These are phyloP conservation scores for Percopsis omiscomaycus DNA, from an alignment of 2,797 vertebrate genomes.

Conservation along the genomic window DNA sequence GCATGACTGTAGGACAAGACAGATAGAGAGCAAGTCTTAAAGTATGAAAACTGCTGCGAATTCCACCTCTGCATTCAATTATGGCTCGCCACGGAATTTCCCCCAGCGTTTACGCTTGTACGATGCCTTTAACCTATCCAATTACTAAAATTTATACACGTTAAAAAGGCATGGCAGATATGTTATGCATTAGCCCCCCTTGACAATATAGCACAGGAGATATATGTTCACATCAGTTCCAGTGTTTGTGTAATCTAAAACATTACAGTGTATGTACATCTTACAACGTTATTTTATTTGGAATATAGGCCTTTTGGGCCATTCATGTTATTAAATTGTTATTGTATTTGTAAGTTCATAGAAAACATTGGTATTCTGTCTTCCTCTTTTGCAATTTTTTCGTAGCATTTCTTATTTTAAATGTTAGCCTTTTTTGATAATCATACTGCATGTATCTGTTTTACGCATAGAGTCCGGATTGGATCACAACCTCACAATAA, in stretches of 20 bases:
- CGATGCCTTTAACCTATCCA: background rate
- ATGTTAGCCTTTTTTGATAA: background rate
- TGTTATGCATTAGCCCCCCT: background rate
- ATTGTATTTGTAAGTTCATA: background rate
- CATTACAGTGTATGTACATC: background rate
- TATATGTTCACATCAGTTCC: background rate
- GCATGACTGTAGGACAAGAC: background rate
- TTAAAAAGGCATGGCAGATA: background rate
- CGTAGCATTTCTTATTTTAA: background rate
- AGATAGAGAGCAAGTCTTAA: slow-evolving; percentile 2
- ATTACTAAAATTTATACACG: background rate
- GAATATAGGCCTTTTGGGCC: background rate
- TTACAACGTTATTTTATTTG: slow-evolving; percentile 1
- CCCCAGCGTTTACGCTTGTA: slow-evolving; percentile 3
- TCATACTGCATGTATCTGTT: background rate
- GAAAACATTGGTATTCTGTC: background rate
- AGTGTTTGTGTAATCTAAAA: no score
- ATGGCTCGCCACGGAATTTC: slow-evolving; percentile 45
- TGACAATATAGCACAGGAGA: slow-evolving; percentile 1
- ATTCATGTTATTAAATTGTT: background rate
- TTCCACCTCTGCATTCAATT: slow-evolving; percentile 49
- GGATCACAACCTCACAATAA: background rate
- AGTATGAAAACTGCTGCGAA: slow-evolving; percentile 7
- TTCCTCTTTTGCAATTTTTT: background rate
- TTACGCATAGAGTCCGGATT: background rate